These are phyloP conservation scores for Sebastiscus albofasciatus DNA, from an alignment of 2,797 vertebrate species.

Conservation along the genomic window DNA sequence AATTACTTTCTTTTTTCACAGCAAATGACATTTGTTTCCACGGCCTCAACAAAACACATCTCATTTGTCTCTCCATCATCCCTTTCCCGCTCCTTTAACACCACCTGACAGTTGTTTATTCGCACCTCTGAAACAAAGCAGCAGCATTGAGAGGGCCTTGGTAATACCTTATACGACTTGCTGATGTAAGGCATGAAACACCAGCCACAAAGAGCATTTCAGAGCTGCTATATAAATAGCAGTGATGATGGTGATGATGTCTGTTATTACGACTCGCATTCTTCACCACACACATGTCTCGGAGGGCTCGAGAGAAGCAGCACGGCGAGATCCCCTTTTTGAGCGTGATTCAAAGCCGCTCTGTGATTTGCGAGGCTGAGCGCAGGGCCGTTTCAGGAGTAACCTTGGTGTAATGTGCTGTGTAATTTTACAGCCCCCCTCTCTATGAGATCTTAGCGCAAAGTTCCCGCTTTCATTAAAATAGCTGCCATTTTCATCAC, in stretches of 20 bases:
- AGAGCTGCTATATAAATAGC: not conserved
- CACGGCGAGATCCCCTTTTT: not conserved
- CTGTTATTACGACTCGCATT: not conserved
- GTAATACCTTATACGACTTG: not conserved
- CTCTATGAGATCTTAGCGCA: slow-evolving; percentile 20
- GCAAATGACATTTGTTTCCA: slow-evolving; percentile 5
- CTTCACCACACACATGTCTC: not conserved
- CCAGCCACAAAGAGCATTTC: not conserved
- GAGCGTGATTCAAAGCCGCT: slow-evolving; percentile 29
- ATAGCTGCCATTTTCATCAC: slow-evolving; percentile 62
- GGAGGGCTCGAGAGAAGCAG: not conserved
- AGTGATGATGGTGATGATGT: not conserved
- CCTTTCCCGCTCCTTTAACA: slow-evolving; percentile 1
- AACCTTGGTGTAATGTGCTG: slow-evolving; percentile 45
- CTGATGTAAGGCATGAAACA: not conserved
- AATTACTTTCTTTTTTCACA: not conserved
- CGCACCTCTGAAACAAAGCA: not conserved
- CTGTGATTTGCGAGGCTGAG: slow-evolving; percentile 22
- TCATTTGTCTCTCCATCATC: slow-evolving; percentile 7
- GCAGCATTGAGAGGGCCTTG: not conserved
- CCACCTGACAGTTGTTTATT: slow-evolving; percentile 41
- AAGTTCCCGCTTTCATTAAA: slow-evolving; percentile 62
- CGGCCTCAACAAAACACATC: not conserved
- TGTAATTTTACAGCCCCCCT: slow-evolving; percentile 24
- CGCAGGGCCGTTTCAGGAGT: not conserved